Percentiles rank a stretch among this genome's conserved stretches.
Evolutionary conservation across 1,140 invertebrate genomes (phyloP).

Genomic region (Chrysoperla carnea): DNA sequence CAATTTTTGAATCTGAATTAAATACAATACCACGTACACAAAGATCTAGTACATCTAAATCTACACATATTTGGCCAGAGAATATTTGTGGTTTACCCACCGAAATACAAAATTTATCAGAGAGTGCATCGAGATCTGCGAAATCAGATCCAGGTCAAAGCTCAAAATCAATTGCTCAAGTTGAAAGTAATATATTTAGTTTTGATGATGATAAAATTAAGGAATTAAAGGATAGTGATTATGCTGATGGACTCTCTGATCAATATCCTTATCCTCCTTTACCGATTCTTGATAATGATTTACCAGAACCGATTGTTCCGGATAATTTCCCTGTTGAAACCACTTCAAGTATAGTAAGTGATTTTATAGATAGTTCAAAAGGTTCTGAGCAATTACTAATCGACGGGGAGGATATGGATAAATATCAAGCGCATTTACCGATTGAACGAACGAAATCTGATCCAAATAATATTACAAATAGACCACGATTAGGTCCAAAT

Average conservation of each 20-base stretch:
- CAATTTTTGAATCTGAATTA: slow-evolving; percentile 15
- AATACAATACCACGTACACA: slow-evolving; percentile 16
- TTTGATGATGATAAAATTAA: slow-evolving; percentile 51
- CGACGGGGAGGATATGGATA: not conserved
- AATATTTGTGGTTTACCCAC: slow-evolving; percentile 31
- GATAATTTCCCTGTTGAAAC: not conserved
- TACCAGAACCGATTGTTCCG: not conserved
- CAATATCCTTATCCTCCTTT: not conserved
- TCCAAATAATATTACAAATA: slow-evolving; percentile 52
- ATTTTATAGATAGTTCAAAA: not conserved
- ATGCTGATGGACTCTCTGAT: slow-evolving; percentile 6
- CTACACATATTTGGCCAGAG: slow-evolving; percentile 34
- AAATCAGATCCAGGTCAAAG: slow-evolving; percentile 3
- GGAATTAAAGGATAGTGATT: slow-evolving; percentile 27
- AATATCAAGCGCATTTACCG: slow-evolving; percentile 33
- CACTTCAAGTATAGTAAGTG: not conserved
- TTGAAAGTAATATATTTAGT: slow-evolving; percentile 39
- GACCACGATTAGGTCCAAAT: slow-evolving; percentile 48
- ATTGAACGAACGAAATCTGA: slow-evolving; percentile 72
- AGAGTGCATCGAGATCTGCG: not conserved
- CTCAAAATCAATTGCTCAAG: slow-evolving; percentile 17
- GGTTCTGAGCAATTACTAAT: not conserved
- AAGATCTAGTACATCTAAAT: slow-evolving; percentile 7
- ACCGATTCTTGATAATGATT: not conserved
- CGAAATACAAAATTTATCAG: slow-evolving; percentile 22